Conservation (phyloP, 2,888 invertebrate genomes). For the Nomada lathburiana region DNA sequence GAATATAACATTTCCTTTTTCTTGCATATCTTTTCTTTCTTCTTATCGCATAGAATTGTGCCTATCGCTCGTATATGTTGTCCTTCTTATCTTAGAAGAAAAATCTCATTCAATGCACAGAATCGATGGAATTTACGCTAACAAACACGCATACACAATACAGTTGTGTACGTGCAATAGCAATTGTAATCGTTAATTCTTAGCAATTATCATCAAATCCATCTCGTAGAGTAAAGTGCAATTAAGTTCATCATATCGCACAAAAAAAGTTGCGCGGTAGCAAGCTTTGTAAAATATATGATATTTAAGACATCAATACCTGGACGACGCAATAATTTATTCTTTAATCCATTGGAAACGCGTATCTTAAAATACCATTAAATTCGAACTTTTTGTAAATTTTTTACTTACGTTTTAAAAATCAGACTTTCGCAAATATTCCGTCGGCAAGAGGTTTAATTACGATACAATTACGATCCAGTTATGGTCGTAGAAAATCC, state of each 20-base stretch:
- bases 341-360: too few species aligned
- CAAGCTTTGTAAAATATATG: neutral
- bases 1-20: constrained; percentile 4
- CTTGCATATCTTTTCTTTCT: neutral
- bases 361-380: neutral
- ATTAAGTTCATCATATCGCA: neutral
- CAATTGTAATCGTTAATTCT: constrained; percentile 9
- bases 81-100: neutral
- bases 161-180: neutral
- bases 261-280: neutral
- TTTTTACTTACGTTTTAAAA: neutral
- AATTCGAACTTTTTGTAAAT: neutral
- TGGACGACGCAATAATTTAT: neutral
- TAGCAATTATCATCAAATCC: neutral
- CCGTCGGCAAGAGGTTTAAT: neutral
- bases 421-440: neutral
- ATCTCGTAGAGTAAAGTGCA: constrained; percentile 6
- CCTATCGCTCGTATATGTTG: neutral
- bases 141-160: constrained; percentile 1
- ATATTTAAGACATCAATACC: neutral
- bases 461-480: constrained; percentile 5
- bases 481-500: neutral
- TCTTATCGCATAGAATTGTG: neutral
- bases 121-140: constrained; percentile 18
- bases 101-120: constrained; percentile 5